phyloP scores from a whole-genome alignment of 2,797 vertebrate genomes.

The Threskiornis aethiopicus region DNA sequence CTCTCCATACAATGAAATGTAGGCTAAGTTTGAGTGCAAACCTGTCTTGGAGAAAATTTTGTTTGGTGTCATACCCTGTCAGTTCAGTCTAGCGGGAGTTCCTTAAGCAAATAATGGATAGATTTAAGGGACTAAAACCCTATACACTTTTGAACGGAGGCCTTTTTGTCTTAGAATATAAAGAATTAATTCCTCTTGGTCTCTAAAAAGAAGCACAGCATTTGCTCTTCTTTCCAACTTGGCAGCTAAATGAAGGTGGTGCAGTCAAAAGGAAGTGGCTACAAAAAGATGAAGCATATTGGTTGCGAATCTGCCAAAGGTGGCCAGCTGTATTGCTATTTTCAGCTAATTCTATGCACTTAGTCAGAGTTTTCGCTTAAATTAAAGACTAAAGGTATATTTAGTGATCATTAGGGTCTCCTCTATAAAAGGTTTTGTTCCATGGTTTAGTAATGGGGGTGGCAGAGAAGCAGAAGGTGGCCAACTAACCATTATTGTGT shows the following conservation, averaged over 20 bases:
- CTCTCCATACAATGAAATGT: rapidly evolving
- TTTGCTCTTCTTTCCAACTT: constrained; percentile 41
- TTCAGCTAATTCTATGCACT: constrained; percentile 48
- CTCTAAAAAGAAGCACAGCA: constrained; percentile 10
- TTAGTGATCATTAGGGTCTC: constrained; percentile 48
- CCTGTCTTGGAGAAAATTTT: neutral
- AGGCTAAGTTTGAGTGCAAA: neutral
- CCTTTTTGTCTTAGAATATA: neutral
- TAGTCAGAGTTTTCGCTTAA: constrained; percentile 37
- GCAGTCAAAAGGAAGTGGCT: constrained; percentile 52
- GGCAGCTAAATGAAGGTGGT: constrained; percentile 52
- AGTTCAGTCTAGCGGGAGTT: neutral
- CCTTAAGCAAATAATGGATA: neutral
- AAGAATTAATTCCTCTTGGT: neutral
- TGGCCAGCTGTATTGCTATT: constrained; percentile 64
- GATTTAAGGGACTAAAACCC: neutral
- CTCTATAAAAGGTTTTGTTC: neutral
- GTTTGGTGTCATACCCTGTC: neutral
- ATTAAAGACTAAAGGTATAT: constrained; percentile 55
- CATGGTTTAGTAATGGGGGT: neutral
- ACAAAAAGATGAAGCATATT: constrained; percentile 21
- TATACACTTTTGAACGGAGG: neutral
- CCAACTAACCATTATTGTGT: constrained; percentile 5
- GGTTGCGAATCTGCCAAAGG: constrained; percentile 58
- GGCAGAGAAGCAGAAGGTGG: neutral